Evolutionary conservation across 1,140 invertebrate species (phyloP).

Genomic region (Drosophila jambulina): DNA sequence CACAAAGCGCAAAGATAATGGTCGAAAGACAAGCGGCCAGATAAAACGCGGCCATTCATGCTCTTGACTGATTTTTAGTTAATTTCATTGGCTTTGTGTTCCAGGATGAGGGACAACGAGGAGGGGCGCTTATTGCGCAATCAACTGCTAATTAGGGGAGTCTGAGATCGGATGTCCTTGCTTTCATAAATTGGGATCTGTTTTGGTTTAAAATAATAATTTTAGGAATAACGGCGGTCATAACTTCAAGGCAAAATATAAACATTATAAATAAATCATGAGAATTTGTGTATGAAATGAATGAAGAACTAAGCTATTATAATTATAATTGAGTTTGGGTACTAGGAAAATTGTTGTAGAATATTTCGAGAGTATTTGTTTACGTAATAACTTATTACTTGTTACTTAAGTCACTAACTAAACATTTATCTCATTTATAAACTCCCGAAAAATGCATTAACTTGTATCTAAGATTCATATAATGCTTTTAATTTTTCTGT

Average conservation of each 20-base stretch:
- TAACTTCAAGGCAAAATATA: neutral
- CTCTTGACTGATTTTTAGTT: conserved; percentile 81
- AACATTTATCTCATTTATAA: too few relatives aligned
- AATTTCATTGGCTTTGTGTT: conserved; percentile 61
- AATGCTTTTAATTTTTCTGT: neutral
- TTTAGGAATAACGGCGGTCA: neutral
- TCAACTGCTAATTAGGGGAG: conserved; percentile 28
- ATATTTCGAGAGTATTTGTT: neutral
- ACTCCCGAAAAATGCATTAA: neutral
- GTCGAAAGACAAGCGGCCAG: conserved; percentile 61
- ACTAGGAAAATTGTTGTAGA: neutral
- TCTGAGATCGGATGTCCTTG: neutral
- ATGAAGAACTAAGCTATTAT: neutral
- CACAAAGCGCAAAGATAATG: conserved; percentile 51
- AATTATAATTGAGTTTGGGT: neutral
- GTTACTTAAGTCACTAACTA: too few relatives aligned
- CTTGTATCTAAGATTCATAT: neutral
- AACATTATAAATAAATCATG: neutral
- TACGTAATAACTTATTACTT: too few relatives aligned
- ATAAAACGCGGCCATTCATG: conserved; percentile 74
- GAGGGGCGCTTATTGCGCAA: conserved; percentile 27
- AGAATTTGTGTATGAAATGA: neutral
- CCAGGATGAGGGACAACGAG: neutral
- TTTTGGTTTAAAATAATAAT: neutral
- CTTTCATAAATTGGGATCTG: too few relatives aligned